Evolutionary conservation across 2,113 vertebrate species (phyloP).

Genomic region (Charina bottae): DNA sequence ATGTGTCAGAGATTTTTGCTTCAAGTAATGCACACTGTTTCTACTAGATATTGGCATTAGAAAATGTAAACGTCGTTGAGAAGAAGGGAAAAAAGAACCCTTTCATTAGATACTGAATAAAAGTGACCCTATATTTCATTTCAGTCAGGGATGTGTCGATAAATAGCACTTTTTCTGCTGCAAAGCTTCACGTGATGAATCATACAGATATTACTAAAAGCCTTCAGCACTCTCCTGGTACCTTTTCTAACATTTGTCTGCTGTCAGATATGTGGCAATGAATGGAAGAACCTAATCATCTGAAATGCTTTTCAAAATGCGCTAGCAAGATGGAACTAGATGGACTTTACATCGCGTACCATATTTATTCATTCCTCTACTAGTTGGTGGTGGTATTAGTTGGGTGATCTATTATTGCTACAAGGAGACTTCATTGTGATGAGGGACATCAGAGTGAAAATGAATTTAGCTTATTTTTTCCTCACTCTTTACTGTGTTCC

Average conservation of each 20-base stretch:
- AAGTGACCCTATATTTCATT: conserved; percentile 48
- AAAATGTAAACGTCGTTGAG: background rate
- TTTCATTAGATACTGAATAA: conserved; percentile 17
- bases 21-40: background rate
- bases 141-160: conserved; percentile 32
- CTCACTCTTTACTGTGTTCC: conserved; percentile 54
- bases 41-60: conserved; percentile 21
- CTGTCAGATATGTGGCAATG: conserved; percentile 53
- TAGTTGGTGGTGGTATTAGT: conserved; percentile 52
- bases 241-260: conserved; percentile 2
- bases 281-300: conserved; percentile 44
- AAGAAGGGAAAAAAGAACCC: too few relatives aligned
- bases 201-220: conserved; percentile 37
- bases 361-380: conserved; percentile 54
- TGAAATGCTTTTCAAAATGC: conserved; percentile 56
- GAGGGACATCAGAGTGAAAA: conserved; percentile 58
- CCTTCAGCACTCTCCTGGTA: conserved; percentile 50
- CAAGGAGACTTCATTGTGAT: conserved; percentile 52
- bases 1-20: background rate
- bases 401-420: conserved; percentile 55
- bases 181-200: conserved; percentile 30
- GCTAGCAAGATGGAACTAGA: conserved; percentile 42
- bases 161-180: conserved; percentile 23
- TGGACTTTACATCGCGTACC: conserved; percentile 50
- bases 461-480: conserved; percentile 59